phyloP scores from a whole-genome alignment of 2,113 vertebrate species.

The Pseudorhombus dupliciocellatus region DNA sequence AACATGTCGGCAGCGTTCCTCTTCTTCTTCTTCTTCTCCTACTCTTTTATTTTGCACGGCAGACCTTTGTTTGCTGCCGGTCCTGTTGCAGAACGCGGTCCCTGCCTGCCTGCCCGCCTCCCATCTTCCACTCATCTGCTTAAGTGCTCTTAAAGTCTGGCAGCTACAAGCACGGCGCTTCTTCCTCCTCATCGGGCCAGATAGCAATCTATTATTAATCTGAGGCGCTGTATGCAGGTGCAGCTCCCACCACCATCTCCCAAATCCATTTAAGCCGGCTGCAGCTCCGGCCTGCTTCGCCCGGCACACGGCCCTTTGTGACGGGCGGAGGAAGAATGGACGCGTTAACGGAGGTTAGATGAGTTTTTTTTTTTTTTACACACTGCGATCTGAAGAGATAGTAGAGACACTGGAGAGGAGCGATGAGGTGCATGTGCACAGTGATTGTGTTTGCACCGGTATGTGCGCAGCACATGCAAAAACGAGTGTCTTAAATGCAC shows the following conservation, averaged over 20 bases:
- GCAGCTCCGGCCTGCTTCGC: slow-evolving; percentile 50
- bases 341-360: slow-evolving; percentile 28
- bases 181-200: slow-evolving; percentile 50
- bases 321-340: slow-evolving; percentile 41
- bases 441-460: neutral
- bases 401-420: slow-evolving; percentile 3
- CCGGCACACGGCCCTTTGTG: slow-evolving; percentile 37
- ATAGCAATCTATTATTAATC: slow-evolving; percentile 79
- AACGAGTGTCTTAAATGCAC: neutral
- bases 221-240: slow-evolving; percentile 70
- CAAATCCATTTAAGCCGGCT: slow-evolving; percentile 69
- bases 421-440: neutral
- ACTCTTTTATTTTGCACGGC: slow-evolving; percentile 11
- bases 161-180: slow-evolving; percentile 47
- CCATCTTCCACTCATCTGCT: slow-evolving; percentile 69
- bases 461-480: neutral
- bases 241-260: slow-evolving; percentile 55
- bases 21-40: neutral
- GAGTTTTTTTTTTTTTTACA: slow-evolving; percentile 29
- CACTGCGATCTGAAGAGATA: slow-evolving; percentile 5
- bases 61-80: slow-evolving; percentile 38
- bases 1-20: slow-evolving; percentile 9
- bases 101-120: slow-evolving; percentile 41
- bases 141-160: slow-evolving; percentile 73
- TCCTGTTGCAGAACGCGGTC: slow-evolving; percentile 28